Evolutionary conservation across 2,888 invertebrate genomes (phyloP).

Genomic region (Sturmia bella): DNA sequence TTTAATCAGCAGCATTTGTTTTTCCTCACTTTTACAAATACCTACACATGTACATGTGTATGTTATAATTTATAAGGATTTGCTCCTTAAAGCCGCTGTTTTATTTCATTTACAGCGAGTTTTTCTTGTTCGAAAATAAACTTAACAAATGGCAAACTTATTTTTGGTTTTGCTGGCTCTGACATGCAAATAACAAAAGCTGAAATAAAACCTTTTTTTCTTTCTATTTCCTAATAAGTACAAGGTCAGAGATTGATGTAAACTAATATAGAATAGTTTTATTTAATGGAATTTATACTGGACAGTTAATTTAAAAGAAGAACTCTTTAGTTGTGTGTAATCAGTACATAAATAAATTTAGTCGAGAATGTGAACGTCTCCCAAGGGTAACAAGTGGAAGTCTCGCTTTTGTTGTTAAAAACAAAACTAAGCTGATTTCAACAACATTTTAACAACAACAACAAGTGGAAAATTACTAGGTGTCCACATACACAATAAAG

Average conservation of each 20-base stretch:
- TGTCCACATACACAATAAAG: too few relatives aligned
- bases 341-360: too few relatives aligned
- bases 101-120: slow-evolving; percentile 43
- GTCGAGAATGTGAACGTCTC: background rate
- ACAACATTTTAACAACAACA: too few relatives aligned
- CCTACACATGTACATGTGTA: background rate
- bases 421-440: too few relatives aligned
- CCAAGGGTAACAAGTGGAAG: background rate
- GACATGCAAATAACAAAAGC: slow-evolving; percentile 43
- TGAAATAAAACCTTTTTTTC: slow-evolving; percentile 6
- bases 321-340: too few relatives aligned
- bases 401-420: too few relatives aligned
- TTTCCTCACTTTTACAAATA: background rate
- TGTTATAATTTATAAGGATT: background rate
- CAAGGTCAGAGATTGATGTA: slow-evolving; percentile 40
- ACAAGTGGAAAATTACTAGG: too few relatives aligned
- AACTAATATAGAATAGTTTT: slow-evolving; percentile 21
- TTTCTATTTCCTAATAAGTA: slow-evolving; percentile 15
- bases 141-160: slow-evolving; percentile 45
- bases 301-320: background rate
- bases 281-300: slow-evolving; percentile 3
- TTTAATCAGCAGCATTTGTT: slow-evolving; percentile 59
- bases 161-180: slow-evolving; percentile 26
- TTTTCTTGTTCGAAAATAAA: slow-evolving; percentile 39
- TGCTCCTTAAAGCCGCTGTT: slow-evolving; percentile 29